Percentiles rank a stretch among this genome's conserved stretches.
phyloP scores from a whole-genome alignment of 37 sponge, comb jelly and placozoan species.

The Mnemiopsis leidyi region DNA sequence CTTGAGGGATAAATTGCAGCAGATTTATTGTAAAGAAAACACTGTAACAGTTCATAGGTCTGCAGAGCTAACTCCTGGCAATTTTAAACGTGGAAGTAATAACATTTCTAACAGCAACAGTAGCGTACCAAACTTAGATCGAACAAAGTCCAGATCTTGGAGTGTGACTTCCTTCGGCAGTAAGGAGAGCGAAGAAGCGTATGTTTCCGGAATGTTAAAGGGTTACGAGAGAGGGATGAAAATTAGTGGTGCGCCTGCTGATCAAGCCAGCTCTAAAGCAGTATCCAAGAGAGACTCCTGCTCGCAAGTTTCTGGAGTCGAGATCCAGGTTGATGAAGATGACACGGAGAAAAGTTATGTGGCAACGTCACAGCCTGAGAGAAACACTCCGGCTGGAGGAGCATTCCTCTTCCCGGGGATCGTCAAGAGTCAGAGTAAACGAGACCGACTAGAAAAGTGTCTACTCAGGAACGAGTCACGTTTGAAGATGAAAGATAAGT shows the following conservation, averaged over 20 bases:
- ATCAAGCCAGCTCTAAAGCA: neutral
- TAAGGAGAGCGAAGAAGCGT: neutral
- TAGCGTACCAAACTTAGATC: neutral
- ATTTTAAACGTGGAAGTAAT: too few relatives aligned
- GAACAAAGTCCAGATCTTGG: neutral
- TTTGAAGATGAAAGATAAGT: neutral
- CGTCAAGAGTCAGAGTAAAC: neutral
- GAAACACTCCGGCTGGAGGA: neutral
- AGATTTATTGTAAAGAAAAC: too few relatives aligned
- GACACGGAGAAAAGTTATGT: neutral
- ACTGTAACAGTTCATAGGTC: too few relatives aligned
- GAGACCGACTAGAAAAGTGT: neutral
- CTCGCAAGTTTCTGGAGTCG: neutral
- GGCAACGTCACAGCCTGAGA: too few relatives aligned
- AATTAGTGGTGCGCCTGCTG: neutral
- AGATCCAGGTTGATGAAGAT: neutral
- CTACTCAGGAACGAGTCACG: neutral
- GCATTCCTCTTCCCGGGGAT: neutral
- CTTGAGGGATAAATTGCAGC: too few relatives aligned
- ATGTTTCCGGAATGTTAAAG: conserved; percentile 6
- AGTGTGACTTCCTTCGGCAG: neutral
- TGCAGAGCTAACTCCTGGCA: too few relatives aligned
- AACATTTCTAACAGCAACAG: too few relatives aligned
- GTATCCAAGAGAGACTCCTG: neutral
- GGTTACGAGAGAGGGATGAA: conserved; percentile 18